These are phyloP conservation scores for Mellivora capensis DNA, from an alignment of 2,113 vertebrate genomes.

Conservation along the genomic window DNA sequence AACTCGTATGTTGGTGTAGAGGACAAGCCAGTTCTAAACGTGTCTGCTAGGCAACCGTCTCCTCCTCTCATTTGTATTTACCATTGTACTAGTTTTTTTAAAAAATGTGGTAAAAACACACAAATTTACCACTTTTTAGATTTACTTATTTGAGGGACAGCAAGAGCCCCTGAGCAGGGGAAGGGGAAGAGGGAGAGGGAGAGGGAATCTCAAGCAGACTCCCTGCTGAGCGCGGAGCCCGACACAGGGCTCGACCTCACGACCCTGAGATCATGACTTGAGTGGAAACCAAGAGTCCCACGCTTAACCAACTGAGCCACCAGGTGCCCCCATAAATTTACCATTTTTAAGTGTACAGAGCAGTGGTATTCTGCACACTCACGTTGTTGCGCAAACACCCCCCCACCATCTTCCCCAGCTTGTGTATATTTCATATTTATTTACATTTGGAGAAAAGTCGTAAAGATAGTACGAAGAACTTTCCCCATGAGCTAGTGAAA, in stretches of 20 bases:
- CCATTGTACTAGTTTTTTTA: not conserved
- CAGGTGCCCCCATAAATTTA: not conserved
- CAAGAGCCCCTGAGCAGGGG: not conserved
- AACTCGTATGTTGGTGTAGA: not conserved
- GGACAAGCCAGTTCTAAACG: not conserved
- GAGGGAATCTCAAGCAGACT: not conserved
- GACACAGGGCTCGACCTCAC: not conserved
- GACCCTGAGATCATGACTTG: not conserved
- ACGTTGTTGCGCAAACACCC: not conserved
- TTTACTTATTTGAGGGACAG: not conserved
- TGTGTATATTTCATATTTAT: not conserved
- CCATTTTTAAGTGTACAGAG: not conserved
- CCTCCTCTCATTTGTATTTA: not conserved
- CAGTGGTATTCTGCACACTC: too few species aligned
- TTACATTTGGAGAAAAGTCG: not conserved
- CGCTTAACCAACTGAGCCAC: not conserved
- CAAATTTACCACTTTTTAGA: not conserved
- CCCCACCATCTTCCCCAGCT: not conserved
- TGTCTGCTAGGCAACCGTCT: not conserved
- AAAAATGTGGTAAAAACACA: not conserved
- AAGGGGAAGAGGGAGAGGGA: not conserved
- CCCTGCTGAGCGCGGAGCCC: not conserved
- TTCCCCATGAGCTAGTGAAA: not conserved
- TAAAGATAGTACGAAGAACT: not conserved
- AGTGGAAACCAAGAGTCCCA: not conserved